Evolutionary conservation across 2,888 invertebrate species (phyloP).

Genomic region (Eupithecia dodoneata): DNA sequence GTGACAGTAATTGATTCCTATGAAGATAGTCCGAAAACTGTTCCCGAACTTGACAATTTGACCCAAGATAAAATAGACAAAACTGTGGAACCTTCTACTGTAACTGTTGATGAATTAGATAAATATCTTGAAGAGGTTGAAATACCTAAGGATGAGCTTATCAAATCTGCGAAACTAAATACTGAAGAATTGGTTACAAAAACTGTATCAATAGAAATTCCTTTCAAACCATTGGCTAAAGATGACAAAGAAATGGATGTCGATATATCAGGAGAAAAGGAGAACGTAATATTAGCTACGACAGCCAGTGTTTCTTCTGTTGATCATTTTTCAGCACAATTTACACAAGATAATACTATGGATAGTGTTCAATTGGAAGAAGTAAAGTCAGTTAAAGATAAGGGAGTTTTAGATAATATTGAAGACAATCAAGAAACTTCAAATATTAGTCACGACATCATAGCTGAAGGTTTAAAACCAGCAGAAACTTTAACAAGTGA

Average conservation of each 20-base stretch:
- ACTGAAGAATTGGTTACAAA: neutral
- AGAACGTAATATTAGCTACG: neutral
- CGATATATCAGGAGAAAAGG: conserved; percentile 7
- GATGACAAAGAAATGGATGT: conserved; percentile 15
- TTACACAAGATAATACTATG: neutral
- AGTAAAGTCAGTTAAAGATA: neutral
- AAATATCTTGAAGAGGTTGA: conserved; percentile 6
- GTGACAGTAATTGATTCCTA: neutral
- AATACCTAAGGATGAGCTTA: neutral
- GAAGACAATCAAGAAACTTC: neutral
- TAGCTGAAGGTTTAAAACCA: neutral
- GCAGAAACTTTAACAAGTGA: neutral
- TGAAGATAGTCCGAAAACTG: conserved; percentile 1
- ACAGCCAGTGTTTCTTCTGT: neutral
- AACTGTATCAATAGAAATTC: neutral
- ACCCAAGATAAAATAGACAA: neutral
- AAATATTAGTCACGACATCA: neutral
- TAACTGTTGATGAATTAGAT: neutral
- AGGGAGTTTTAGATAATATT: neutral
- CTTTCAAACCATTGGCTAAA: conserved; percentile 2
- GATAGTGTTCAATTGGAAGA: neutral
- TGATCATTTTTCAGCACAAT: neutral
- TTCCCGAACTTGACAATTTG: neutral
- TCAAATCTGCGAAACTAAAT: neutral
- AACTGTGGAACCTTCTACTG: neutral